phyloP scores from a whole-genome alignment of 2,888 invertebrate genomes.

The Microdon myrmicae region DNA sequence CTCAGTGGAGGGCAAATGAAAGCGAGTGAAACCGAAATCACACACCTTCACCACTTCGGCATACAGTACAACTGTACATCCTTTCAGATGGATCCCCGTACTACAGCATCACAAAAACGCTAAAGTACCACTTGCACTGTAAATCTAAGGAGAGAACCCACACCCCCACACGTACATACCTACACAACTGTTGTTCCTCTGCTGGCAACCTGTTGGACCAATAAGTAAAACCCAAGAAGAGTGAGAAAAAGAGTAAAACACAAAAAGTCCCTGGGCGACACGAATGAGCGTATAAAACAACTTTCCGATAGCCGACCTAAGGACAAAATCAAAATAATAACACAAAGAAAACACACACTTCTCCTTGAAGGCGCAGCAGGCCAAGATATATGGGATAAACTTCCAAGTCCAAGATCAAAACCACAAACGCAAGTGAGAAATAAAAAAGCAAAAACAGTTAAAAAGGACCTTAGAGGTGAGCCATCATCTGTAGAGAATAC shows the following conservation, averaged over 20 bases:
- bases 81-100: conserved; percentile 35
- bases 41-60: no score
- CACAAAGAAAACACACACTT: conserved; percentile 13
- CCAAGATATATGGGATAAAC: no score
- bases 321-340: conserved; percentile 14
- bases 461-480: no score
- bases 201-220: conserved; percentile 51
- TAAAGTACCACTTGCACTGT: conserved; percentile 28
- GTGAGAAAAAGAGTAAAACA: conserved; percentile 7
- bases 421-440: no score
- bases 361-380: conserved; percentile 3
- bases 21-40: conserved; percentile 33
- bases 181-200: conserved; percentile 32
- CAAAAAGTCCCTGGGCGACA: conserved; percentile 33
- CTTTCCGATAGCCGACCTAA: conserved; percentile 31
- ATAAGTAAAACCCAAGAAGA: conserved; percentile 35
- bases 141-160: conserved; percentile 47
- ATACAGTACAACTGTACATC: conserved; percentile 11
- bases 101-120: conserved; percentile 35
- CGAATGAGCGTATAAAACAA: conserved; percentile 50
- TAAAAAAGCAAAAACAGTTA: no score
- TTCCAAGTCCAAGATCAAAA: no score
- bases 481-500: no score
- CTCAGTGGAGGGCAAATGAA: conserved; percentile 35
- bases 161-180: conserved; percentile 21